Evolutionary conservation across 2,113 vertebrate species (phyloP).

Genomic region (Rhinolophus sinicus): DNA sequence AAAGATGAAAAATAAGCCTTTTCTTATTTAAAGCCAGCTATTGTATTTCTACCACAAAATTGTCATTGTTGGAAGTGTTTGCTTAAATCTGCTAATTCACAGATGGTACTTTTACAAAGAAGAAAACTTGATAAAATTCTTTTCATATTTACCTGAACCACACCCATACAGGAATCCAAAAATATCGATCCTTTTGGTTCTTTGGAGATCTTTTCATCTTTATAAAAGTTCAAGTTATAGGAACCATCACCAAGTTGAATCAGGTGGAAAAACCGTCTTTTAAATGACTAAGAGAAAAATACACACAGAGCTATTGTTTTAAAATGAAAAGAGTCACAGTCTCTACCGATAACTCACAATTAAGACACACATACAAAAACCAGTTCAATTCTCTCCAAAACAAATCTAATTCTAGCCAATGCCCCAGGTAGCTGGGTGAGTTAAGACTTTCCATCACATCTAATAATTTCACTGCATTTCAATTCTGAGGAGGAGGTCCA

Average conservation of each 20-base stretch:
- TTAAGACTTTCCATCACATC: neutral
- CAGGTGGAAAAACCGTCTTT: constrained; percentile 98
- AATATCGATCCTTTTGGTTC: constrained; percentile 99
- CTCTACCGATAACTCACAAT: neutral
- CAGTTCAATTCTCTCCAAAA: neutral
- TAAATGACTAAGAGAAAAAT: constrained; percentile 92
- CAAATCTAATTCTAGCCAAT: neutral
- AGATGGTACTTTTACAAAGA: neutral
- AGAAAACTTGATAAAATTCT: neutral
- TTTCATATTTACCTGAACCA: constrained; percentile 92
- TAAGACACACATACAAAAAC: neutral
- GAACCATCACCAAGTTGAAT: constrained; percentile 98
- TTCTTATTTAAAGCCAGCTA: neutral
- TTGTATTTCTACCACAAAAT: neutral
- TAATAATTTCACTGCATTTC: neutral
- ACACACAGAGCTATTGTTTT: neutral
- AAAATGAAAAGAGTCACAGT: neutral
- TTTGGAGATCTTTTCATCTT: constrained; percentile 99
- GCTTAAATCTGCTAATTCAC: neutral
- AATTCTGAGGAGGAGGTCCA: neutral
- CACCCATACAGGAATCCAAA: constrained; percentile 99
- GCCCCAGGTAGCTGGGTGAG: neutral
- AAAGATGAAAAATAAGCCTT: neutral
- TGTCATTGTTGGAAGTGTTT: neutral
- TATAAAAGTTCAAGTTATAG: constrained; percentile 99